A percentile compares a stretch with the other conserved stretches of the same genome.
Conservation (phyloP, 2,797 vertebrate genomes). For the Pipistrellus kuhlii region DNA sequence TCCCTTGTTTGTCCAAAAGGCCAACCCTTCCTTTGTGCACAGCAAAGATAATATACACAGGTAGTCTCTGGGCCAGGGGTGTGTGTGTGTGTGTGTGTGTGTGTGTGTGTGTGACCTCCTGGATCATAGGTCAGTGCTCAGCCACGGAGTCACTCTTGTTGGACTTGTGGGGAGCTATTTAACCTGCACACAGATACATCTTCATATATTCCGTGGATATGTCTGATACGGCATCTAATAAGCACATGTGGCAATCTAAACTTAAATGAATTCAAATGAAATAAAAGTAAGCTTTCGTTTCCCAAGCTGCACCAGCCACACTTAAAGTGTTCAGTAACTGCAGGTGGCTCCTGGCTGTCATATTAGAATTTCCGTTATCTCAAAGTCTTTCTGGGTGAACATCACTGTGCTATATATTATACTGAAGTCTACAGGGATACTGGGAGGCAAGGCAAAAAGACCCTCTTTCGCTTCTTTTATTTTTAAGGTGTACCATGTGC, state of each 20-base stretch:
- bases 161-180: too few species aligned
- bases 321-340: neutral
- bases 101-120: too few species aligned
- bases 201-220: neutral
- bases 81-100: neutral
- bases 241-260: neutral
- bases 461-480: neutral
- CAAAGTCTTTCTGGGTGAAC: neutral
- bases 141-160: too few species aligned
- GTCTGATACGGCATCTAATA: neutral
- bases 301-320: neutral
- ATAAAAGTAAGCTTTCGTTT: conserved; percentile 42
- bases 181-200: neutral
- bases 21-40: neutral
- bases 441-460: neutral
- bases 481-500: neutral
- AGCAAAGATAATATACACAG: neutral
- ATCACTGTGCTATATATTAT: neutral
- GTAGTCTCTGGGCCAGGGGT: neutral
- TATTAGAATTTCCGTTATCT: neutral
- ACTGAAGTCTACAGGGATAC: neutral
- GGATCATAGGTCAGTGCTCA: too few species aligned
- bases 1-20: neutral
- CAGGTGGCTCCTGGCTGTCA: neutral
- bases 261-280: conserved; percentile 47